Conservation (phyloP, 2,113 vertebrate species). For the Paradisaea rubra region DNA sequence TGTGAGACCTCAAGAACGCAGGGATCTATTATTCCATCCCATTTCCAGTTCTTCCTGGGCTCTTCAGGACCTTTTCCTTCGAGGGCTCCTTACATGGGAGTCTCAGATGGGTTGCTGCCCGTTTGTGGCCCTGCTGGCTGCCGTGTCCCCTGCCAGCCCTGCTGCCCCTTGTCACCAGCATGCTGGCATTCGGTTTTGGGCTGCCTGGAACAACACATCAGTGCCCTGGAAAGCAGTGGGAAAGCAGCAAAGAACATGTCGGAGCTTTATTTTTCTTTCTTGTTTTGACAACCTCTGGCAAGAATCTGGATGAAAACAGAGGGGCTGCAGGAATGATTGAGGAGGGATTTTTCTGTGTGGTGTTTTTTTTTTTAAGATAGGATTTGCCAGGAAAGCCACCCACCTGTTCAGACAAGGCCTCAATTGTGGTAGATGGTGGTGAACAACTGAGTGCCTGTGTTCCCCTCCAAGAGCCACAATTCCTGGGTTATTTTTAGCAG, state of each 20-base stretch:
- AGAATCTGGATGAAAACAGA: conserved; percentile 41
- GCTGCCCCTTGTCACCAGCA: background rate
- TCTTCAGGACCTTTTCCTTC: background rate
- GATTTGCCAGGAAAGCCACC: conserved; percentile 53
- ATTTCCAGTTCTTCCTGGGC: background rate
- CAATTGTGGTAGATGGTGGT: background rate
- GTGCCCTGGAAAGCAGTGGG: background rate
- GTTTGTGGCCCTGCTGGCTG: background rate
- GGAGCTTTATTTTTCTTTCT: conserved; percentile 39
- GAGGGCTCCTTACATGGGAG: background rate
- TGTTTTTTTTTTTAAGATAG: background rate
- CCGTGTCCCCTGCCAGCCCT: background rate
- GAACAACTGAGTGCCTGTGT: conserved; percentile 28
- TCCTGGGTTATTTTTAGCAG: conserved; percentile 52
- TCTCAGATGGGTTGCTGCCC: background rate
- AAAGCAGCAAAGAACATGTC: background rate
- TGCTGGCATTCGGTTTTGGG: background rate
- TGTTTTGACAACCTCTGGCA: conserved; percentile 56
- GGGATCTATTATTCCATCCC: background rate
- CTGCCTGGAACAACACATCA: background rate
- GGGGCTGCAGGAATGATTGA: conserved; percentile 17
- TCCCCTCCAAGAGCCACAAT: background rate
- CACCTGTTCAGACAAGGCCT: conserved; percentile 61
- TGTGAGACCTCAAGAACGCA: background rate
- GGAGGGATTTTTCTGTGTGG: background rate